Evolutionary conservation across 30 jellyfish, hydroid and myxozoan genomes (phyloP), one percentile per base, ranked within the genome.

Genomic region (Aurelia sp.): DNA sequence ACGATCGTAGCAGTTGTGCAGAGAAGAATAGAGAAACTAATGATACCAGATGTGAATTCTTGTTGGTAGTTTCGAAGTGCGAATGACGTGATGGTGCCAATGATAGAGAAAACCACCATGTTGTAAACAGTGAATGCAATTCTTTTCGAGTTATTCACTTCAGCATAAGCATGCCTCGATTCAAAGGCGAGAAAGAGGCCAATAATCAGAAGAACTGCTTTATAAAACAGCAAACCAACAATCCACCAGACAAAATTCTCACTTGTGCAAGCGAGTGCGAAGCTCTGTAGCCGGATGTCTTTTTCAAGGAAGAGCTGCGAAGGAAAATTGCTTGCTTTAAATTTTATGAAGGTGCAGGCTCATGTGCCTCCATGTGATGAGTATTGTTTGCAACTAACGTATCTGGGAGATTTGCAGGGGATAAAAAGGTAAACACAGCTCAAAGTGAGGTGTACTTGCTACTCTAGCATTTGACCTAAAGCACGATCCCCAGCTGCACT

Each of bases 131-230:
- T 58, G 88, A 78, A 78, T 40, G 67, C 76, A 7, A 78, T 61
- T 2, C 65, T 62, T 21, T 62, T 60, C 2, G 88, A 78, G 17
- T 78, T 66, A 44, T 62, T 78, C 68, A 78, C 53, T 62, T 59
- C 79, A 33, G 51, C 22, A 65, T 78, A 78, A 15, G 76, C 63
- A 62, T 78, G 74, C 12, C 88, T 40, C 67, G 88, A 60, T 47
- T 78, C 88, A 70, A 57, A 78, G 20, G 88, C 88, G 2, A 78
- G 60, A 64, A 78, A 78, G 47, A 78, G 78, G 61, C 88, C 88
- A 47, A 78, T 35, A 16, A 64, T 30, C 67, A 78, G 67, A 0
- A 78, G 63, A 31, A 48, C 16, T 4, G 68, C 88, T 62, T 78
- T 78, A 78, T 78, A 78, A 71, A 78, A 40, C 67, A 78, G 76